Evolutionary conservation across 2,888 invertebrate species (phyloP).

Genomic region (Lycia hirtaria): DNA sequence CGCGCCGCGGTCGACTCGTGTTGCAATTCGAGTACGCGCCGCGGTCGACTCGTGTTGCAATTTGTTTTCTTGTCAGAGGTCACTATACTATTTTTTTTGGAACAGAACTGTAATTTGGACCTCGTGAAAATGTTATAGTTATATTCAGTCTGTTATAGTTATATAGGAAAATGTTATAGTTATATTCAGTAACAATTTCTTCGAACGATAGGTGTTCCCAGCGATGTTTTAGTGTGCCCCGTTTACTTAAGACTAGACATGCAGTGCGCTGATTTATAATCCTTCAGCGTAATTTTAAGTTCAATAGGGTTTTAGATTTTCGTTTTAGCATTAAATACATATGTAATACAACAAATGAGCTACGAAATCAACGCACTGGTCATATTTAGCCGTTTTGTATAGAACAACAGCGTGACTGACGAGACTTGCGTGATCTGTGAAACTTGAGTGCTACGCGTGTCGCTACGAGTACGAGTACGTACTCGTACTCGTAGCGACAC

Average conservation of each 20-base stretch:
- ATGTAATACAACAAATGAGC: no score
- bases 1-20: no score
- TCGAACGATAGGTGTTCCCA: conserved; percentile 28
- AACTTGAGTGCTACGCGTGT: conserved; percentile 22
- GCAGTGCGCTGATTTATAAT: not conserved
- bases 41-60: no score
- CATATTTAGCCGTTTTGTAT: conserved; percentile 14
- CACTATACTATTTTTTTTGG: no score
- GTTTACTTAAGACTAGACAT: conserved; percentile 22
- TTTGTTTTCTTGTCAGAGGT: no score
- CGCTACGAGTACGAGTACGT: not conserved
- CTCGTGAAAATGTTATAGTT: no score
- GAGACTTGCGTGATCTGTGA: not conserved
- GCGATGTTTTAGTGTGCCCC: conserved; percentile 37
- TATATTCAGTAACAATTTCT: not conserved
- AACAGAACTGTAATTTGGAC: no score
- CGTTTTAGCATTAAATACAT: no score
- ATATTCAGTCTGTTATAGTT: not conserved
- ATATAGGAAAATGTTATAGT: not conserved
- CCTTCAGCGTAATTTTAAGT: not conserved
- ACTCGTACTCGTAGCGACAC: no score
- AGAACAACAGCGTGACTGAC: conserved; percentile 32
- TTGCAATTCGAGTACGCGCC: no score
- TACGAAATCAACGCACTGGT: conserved; percentile 4
- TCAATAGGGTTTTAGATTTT: no score